Conservation (phyloP, 2,113 vertebrate species). For the Pelecanus crispus region DNA sequence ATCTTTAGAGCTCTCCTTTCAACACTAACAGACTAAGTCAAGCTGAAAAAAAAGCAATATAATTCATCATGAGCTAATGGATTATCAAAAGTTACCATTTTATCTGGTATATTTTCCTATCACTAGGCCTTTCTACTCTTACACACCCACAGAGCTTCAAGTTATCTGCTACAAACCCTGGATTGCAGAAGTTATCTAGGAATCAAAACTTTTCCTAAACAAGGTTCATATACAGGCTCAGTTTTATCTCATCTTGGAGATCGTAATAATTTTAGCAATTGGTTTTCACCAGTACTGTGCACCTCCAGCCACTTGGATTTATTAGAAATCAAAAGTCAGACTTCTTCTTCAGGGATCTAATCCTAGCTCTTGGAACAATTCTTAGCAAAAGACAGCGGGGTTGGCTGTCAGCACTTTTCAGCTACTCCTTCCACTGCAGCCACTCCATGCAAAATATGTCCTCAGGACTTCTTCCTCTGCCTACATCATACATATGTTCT, state of each 20-base stretch:
- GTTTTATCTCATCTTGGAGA: not conserved
- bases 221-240: not conserved
- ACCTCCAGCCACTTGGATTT: not conserved
- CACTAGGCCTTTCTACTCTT: not conserved
- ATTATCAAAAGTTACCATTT: not conserved
- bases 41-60: not conserved
- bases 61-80: not conserved
- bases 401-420: not conserved
- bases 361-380: not conserved
- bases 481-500: not conserved
- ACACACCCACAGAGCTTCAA: not conserved
- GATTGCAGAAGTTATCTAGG: not conserved
- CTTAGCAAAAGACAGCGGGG: not conserved
- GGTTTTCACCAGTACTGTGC: not conserved
- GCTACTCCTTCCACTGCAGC: not conserved
- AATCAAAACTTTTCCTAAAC: not conserved
- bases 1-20: not conserved
- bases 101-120: not conserved
- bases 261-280: not conserved
- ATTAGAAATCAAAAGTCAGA: not conserved
- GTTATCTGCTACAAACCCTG: not conserved
- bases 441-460: not conserved
- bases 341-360: not conserved
- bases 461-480: not conserved
- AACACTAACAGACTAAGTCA: not conserved